These are phyloP conservation scores for Rhopalosiphum maidis DNA, from an alignment of 1,140 invertebrate genomes.

Conservation along the genomic window DNA sequence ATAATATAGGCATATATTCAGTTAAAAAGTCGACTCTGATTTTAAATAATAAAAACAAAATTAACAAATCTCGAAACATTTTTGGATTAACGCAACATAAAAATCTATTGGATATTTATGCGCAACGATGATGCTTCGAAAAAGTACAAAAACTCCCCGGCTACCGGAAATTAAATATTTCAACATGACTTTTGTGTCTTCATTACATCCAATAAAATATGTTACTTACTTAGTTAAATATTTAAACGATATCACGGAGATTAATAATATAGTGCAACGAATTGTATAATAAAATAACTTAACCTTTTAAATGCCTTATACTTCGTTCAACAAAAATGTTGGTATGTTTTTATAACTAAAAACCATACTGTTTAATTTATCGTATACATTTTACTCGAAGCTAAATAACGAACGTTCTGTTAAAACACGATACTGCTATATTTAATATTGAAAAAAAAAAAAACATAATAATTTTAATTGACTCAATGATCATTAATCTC, in stretches of 20 bases:
- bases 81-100: not conserved
- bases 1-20: not conserved
- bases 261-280: not conserved
- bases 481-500: not conserved
- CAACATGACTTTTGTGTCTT: not conserved
- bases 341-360: not conserved
- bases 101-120: not conserved
- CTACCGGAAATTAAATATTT: slow-evolving; percentile 29
- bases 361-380: not conserved
- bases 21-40: not conserved
- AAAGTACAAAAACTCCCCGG: not conserved
- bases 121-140: not conserved
- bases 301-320: not conserved
- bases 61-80: not conserved
- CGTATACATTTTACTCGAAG: not conserved
- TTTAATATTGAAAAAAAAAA: not conserved
- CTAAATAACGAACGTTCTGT: not conserved
- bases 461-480: not conserved
- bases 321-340: too few species aligned
- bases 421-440: not conserved
- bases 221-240: slow-evolving; percentile 11
- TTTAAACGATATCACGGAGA: not conserved
- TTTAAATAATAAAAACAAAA: not conserved
- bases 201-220: not conserved
- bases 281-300: not conserved